These are phyloP conservation scores for Reticulitermes lucifugus DNA, from an alignment of 2,888 invertebrate genomes.

Conservation along the genomic window DNA sequence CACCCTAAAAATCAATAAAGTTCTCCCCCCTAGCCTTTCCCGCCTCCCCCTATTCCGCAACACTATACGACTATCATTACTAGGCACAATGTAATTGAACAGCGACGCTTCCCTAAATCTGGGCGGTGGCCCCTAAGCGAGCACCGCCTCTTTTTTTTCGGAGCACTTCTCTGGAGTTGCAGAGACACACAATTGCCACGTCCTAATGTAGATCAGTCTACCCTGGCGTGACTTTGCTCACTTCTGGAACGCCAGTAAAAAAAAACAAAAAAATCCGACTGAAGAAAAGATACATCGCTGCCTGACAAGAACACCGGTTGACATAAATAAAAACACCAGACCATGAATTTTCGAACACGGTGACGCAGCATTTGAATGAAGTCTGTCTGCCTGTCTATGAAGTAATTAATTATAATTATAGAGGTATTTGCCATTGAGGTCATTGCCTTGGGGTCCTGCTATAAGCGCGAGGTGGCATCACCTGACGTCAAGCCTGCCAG, in stretches of 20 bases:
- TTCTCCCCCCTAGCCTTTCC: constrained; percentile 65
- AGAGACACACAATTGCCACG: constrained; percentile 47
- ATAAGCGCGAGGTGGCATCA: background rate
- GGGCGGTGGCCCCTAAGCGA: constrained; percentile 52
- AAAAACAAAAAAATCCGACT: constrained; percentile 16
- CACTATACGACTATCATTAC: constrained; percentile 56
- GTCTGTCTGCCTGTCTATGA: constrained; percentile 14
- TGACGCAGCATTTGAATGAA: background rate
- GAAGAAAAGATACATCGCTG: constrained; percentile 8
- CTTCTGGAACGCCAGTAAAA: constrained; percentile 36
- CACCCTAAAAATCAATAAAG: constrained; percentile 77
- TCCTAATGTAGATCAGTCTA: constrained; percentile 46
- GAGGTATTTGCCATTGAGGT: constrained; percentile 24
- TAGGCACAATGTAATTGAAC: constrained; percentile 55
- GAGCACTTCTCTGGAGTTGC: constrained; percentile 44
- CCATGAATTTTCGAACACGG: background rate
- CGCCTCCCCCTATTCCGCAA: constrained; percentile 64
- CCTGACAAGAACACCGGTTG: background rate
- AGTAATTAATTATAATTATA: constrained; percentile 6
- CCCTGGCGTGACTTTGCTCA: constrained; percentile 45
- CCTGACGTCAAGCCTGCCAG: constrained; percentile 8
- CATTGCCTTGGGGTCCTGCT: constrained; percentile 18
- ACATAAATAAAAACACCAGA: background rate
- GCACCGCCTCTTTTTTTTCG: constrained; percentile 51
- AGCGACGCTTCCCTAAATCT: constrained; percentile 54